Base-by-base conservation (phyloP, 2,113 vertebrate species). In the Onychorhynchus coronatus region DNA sequence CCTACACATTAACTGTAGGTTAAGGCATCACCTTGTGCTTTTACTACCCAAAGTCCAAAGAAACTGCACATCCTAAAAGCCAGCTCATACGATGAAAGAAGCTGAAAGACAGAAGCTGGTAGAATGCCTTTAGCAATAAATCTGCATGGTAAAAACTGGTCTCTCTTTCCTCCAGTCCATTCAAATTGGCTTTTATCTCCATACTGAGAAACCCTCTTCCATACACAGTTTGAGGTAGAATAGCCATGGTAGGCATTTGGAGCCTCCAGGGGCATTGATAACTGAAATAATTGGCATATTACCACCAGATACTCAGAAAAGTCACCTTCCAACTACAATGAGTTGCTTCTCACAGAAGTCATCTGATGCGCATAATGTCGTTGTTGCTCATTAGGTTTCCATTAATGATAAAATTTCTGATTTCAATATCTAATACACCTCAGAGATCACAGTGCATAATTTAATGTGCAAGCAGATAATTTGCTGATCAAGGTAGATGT, bases 311-410 rank as follows among this genome's bases (percentile, higher is more conserved):
- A 86, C 72, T 70, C 11, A 56, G 55, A 81, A 85, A 96, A 93
- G 95, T 96, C 95, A 96, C 95, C 92, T 96, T 96, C 79, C 73
- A 86, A 52, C 72, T 94, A 93, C 88, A 95, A 65, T 28, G 37
- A 22, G 27, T 21, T 86, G 55, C 65, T 84, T 89, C 72, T 55
- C 41, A 86, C 79, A 44, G 55, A 92, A 94, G 63, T 59, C 78
- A 96, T 9, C 35, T 0, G 1, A 90, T 52, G 79, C 3, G 0
- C 82, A 24, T 63, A 91, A 91, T 61, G 53, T 39, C 8, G 2
- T 67, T 46, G 72, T 42, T 92, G 89, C 74, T 97, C 93, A 88
- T 94, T 95, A 96, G 73, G 50, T 93, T 96, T 67, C 49, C 44
- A 80, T 78, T 93, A 88, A 91, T 71, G 79, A 91, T 77, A 88